These are phyloP conservation scores for Drosophila virilis DNA, from an alignment of 1,140 invertebrate genomes.

Conservation along the genomic window DNA sequence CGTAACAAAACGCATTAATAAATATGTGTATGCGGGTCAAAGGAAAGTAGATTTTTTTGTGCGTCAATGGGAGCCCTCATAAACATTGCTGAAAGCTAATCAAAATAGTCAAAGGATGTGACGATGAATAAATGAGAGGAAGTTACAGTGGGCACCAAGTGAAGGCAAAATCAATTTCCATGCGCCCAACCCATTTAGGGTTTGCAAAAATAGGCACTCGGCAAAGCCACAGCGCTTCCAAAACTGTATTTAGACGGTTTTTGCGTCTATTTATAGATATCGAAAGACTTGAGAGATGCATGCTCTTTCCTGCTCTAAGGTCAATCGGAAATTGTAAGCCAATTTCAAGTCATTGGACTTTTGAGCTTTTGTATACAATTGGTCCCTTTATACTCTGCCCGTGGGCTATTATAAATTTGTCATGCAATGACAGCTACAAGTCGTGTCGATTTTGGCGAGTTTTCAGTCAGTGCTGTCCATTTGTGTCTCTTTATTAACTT, in stretches of 20 bases:
- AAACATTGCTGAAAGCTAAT: constrained; percentile 33
- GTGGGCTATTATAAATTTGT: too few species aligned
- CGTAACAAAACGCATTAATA: neutral
- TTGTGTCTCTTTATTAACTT: too few species aligned
- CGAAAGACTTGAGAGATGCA: constrained; percentile 1
- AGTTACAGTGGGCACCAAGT: constrained; percentile 1
- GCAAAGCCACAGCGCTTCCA: neutral
- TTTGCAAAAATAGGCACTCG: neutral
- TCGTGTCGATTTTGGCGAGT: too few species aligned
- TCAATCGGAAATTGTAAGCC: constrained; percentile 45
- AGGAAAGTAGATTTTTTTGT: constrained; percentile 15
- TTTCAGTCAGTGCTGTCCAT: too few species aligned
- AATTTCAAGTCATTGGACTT: constrained; percentile 30
- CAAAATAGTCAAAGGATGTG: constrained; percentile 19
- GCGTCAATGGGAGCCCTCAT: constrained; percentile 23
- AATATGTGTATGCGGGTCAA: constrained; percentile 6
- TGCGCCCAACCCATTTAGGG: neutral
- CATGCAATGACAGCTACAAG: too few species aligned
- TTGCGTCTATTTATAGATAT: constrained; percentile 32
- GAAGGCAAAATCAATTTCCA: constrained; percentile 34
- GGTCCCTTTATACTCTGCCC: neutral
- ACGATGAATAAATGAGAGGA: constrained; percentile 1
- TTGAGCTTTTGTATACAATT: neutral
- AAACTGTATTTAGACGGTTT: constrained; percentile 7
- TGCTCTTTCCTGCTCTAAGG: constrained; percentile 33